A percentile compares a stretch with the other conserved stretches of the same genome.
phyloP scores from a whole-genome alignment of 2,797 vertebrate genomes.

The Pitangus sulphuratus region DNA sequence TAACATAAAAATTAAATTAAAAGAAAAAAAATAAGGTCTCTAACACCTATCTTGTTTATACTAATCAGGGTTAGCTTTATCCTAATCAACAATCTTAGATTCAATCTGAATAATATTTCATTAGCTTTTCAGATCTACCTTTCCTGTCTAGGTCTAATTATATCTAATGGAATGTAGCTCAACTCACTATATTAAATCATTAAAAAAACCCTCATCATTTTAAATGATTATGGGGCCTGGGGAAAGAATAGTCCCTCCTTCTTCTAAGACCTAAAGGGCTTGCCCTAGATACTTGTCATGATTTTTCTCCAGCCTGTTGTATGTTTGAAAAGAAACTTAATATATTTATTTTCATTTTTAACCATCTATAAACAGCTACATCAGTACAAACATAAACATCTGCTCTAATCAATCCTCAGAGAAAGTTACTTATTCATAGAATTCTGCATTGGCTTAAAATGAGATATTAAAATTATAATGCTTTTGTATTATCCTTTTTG shows the following conservation, averaged over 20 bases:
- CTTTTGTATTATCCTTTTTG: neutral
- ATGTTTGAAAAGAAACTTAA: conserved; percentile 32
- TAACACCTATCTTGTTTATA: conserved; percentile 81
- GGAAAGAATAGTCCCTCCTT: conserved; percentile 42
- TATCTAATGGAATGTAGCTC: conserved; percentile 86
- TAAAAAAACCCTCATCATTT: conserved; percentile 73
- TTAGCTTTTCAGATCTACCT: conserved; percentile 84
- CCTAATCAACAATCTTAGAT: conserved; percentile 84
- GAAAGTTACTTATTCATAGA: conserved; percentile 42
- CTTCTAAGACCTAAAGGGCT: conserved; percentile 44
- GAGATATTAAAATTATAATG: neutral
- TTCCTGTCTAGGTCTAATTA: conserved; percentile 86
- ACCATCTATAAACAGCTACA: conserved; percentile 46
- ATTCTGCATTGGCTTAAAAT: neutral
- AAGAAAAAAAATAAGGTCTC: conserved; percentile 74
- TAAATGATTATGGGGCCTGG: conserved; percentile 71
- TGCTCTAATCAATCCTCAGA: conserved; percentile 62
- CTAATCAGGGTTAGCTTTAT: conserved; percentile 84
- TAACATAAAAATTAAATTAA: conserved; percentile 71
- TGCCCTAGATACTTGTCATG: conserved; percentile 25
- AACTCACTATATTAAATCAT: conserved; percentile 85
- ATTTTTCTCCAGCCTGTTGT: conserved; percentile 41
- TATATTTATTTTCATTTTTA: conserved; percentile 63
- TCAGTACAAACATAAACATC: conserved; percentile 60
- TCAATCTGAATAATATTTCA: conserved; percentile 86